phyloP scores from a whole-genome alignment of 1,140 invertebrate species.

The Chironomus tepperi region DNA sequence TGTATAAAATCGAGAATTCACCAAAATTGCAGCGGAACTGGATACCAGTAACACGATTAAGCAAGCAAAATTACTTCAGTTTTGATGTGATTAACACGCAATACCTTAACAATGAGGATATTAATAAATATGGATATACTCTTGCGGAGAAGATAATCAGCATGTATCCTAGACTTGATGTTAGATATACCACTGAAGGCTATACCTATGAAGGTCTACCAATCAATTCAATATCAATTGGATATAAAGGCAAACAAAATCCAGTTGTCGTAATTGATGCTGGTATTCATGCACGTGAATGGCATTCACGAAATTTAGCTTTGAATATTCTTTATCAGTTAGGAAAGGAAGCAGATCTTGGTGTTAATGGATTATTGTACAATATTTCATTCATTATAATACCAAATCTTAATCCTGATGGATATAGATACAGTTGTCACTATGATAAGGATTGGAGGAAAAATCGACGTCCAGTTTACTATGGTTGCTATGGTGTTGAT shows the following conservation, averaged over 20 bases:
- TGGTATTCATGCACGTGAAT: slow-evolving; percentile 30
- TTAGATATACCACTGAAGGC: no score
- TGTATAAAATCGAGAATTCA: no score
- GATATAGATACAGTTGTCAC: slow-evolving; percentile 38
- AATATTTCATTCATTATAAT: background rate
- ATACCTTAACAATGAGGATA: no score
- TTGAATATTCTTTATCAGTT: background rate
- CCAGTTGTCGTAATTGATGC: slow-evolving; percentile 35
- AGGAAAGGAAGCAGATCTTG: background rate
- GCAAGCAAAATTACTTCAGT: no score
- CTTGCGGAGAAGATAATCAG: no score
- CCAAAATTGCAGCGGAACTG: no score
- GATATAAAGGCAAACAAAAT: slow-evolving; percentile 31
- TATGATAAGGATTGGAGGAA: background rate
- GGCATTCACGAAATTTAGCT: background rate
- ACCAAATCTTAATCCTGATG: slow-evolving; percentile 45
- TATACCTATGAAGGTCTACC: background rate
- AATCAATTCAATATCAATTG: background rate
- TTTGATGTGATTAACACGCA: no score
- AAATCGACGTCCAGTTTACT: background rate
- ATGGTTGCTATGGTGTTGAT: slow-evolving; percentile 45
- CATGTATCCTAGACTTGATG: no score
- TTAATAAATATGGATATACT: no score
- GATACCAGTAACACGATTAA: no score
- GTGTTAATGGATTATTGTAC: background rate